phyloP scores from a whole-genome alignment of 2,888 invertebrate genomes.

The Oligia latruncula region DNA sequence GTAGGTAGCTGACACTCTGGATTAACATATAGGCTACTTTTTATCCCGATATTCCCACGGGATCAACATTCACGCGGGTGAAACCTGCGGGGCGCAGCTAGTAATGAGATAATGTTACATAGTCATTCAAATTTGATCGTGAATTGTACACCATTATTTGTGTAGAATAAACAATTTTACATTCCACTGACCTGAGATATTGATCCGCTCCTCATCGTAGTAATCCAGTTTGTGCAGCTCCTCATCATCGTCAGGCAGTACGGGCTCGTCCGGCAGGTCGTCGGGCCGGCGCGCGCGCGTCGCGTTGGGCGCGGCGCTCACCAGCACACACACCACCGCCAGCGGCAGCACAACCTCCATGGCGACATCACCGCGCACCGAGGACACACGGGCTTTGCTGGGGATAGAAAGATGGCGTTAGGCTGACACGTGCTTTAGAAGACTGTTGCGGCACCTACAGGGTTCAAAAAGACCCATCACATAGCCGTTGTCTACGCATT shows the following conservation, averaged over 20 bases:
- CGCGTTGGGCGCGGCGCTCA: conserved; percentile 83
- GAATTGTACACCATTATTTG: not conserved
- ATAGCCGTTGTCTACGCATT: not conserved
- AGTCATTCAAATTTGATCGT: too few relatives aligned
- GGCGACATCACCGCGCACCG: conserved; percentile 87
- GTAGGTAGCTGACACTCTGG: too few relatives aligned
- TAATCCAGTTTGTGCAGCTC: conserved; percentile 78
- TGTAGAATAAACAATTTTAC: not conserved
- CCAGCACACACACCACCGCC: conserved; percentile 86
- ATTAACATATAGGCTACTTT: too few relatives aligned
- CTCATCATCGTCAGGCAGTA: conserved; percentile 79
- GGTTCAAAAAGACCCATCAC: not conserved
- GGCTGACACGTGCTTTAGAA: not conserved
- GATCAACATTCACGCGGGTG: too few relatives aligned
- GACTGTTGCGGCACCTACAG: not conserved
- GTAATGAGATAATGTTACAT: too few relatives aligned
- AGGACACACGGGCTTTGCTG: conserved; percentile 54
- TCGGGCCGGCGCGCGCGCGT: conserved; percentile 79
- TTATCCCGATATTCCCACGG: too few relatives aligned
- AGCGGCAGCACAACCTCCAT: conserved; percentile 86
- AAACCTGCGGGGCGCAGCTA: too few relatives aligned
- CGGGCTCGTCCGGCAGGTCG: conserved; percentile 74
- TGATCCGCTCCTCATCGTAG: conserved; percentile 87
- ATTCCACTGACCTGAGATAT: conserved; percentile 83
- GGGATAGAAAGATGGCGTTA: not conserved